Base-by-base conservation (phyloP, 2,797 vertebrate genomes). In the Dicrostonyx torquatus region DNA sequence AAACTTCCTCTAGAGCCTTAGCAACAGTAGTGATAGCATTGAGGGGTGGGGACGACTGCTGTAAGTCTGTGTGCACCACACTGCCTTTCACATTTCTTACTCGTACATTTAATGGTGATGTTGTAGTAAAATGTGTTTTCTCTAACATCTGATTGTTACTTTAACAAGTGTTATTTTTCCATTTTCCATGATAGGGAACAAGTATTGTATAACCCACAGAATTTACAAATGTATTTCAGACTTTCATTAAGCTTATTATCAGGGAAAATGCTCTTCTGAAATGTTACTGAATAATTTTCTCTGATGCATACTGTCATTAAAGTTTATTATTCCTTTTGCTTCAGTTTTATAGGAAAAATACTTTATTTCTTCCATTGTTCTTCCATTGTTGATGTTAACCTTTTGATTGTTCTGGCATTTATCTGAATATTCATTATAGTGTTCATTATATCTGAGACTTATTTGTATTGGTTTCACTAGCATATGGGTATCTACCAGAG, bases 131-230 rank as follows among this genome's bases (percentile, higher is more conserved):
- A 94, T 94, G 31, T 26, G 70, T 62, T 96, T 95, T 82, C 87
- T 58, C 20, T 53, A 66, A 62, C 53, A 85, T 91, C 34, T 73
- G 60, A 84, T 95, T 94, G 43, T 97, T 91, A 45, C 73, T 95
- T 91, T 96, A 45, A 92, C 89, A 94, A 79, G 50, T 89, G 20
- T 86, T 95, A 66, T 48, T 96, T 95, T 96, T 94, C 31, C 80
- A 11, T 89, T 95, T 96, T 96, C 72, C 31, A 77, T 87, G 55
- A 86, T 60, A 94, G 26, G 79, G 76, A 90, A 83, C 17, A 92
- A 76, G 6, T 79, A 91, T 79, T 92, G 31, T 95, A n/a, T 34
- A 93, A 86, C 22, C 26, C n/a, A 89, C 45, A 88, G 60, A 88
- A 82, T 93, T 94, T 78, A 90, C 20, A 37, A 91, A 83, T 78